Evolutionary conservation across 2,113 vertebrate genomes (phyloP).

Genomic region (Psilopsiagon aymara): DNA sequence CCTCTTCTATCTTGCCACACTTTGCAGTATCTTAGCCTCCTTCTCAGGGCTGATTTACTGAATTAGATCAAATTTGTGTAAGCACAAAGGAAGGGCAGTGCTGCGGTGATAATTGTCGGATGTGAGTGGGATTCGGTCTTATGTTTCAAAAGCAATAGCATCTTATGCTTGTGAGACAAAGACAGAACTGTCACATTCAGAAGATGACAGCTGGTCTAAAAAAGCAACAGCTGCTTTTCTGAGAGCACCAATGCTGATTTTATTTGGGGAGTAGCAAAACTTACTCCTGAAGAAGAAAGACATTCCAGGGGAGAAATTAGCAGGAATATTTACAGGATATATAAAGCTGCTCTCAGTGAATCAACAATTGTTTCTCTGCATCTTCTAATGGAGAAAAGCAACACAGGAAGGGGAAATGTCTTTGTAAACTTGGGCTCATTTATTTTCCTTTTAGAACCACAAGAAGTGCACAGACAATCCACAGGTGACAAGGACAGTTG

Average conservation of each 20-base stretch:
- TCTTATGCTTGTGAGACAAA: background rate
- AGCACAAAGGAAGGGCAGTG: background rate
- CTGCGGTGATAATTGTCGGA: background rate
- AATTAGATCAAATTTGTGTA: background rate
- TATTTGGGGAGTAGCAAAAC: background rate
- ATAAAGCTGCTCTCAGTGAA: background rate
- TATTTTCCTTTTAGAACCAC: background rate
- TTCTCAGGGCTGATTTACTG: background rate
- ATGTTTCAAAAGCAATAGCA: background rate
- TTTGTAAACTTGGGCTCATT: background rate
- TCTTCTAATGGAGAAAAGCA: background rate
- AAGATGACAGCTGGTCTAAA: background rate
- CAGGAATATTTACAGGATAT: background rate
- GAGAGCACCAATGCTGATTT: background rate
- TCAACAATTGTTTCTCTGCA: background rate
- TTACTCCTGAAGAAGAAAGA: background rate
- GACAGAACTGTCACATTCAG: background rate
- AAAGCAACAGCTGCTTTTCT: background rate
- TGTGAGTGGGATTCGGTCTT: fast-evolving
- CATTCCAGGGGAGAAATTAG: background rate
- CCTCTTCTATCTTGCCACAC: background rate
- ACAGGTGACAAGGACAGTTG: background rate
- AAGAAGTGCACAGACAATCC: background rate
- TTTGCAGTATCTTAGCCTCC: background rate
- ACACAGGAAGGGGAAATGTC: background rate